Conservation (phyloP, 2,888 invertebrate species). For the Elysia crispata region DNA sequence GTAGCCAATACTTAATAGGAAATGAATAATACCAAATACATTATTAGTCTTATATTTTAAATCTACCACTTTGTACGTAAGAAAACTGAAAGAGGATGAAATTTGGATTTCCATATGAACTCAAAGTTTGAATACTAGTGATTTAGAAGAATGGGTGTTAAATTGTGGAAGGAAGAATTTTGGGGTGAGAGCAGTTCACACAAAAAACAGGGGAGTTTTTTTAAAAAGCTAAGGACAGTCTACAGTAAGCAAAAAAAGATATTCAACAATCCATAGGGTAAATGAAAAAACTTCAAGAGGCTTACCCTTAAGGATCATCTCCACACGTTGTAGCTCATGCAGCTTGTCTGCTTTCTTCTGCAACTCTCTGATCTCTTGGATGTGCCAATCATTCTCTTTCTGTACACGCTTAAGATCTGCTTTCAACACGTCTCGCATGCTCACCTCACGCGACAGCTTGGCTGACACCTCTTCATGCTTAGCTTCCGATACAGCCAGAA, state of each 20-base stretch:
- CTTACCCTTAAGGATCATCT: slow-evolving; percentile 66
- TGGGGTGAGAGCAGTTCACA: no score
- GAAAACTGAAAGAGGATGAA: no score
- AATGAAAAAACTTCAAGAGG: neutral
- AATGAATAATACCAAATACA: no score
- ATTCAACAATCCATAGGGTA: neutral
- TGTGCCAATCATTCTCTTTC: slow-evolving; percentile 35
- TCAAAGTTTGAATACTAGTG: no score
- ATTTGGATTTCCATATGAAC: no score
- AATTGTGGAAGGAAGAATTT: no score
- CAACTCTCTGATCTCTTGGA: slow-evolving; percentile 55
- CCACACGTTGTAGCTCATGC: slow-evolving; percentile 62
- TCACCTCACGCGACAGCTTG: slow-evolving; percentile 25
- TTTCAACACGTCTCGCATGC: slow-evolving; percentile 27
- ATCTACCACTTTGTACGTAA: no score
- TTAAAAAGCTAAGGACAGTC: neutral
- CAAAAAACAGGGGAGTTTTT: no score
- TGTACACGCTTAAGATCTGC: slow-evolving; percentile 20
- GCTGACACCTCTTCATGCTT: neutral
- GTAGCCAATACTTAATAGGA: no score
- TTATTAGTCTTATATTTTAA: no score
- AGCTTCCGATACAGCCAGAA: slow-evolving; percentile 1
- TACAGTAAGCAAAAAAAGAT: neutral
- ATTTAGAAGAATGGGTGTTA: no score
- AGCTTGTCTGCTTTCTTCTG: slow-evolving; percentile 62